These are phyloP conservation scores for Disparrhopalites patrizii DNA, from an alignment of 2,888 invertebrate species.

Conservation along the genomic window DNA sequence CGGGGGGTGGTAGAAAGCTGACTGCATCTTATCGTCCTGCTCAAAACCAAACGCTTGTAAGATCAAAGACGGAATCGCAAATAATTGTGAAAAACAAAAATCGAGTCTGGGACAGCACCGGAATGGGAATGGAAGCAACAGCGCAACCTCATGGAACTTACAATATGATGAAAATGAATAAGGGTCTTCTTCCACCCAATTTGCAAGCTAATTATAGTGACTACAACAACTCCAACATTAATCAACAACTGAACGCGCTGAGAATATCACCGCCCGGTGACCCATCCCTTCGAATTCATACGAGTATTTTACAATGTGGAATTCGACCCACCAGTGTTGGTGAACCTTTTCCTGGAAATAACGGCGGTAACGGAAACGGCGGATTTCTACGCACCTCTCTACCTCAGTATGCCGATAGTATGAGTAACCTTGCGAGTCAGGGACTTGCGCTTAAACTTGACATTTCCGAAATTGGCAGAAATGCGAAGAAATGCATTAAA, in stretches of 20 bases:
- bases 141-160: too few relatives aligned
- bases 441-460: not conserved
- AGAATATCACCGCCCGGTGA: too few relatives aligned
- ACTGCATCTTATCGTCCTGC: not conserved
- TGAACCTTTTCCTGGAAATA: constrained; percentile 1
- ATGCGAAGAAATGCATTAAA: not conserved
- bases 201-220: constrained; percentile 23
- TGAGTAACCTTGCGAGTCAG: not conserved
- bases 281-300: too few relatives aligned
- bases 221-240: constrained; percentile 28
- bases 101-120: constrained; percentile 6
- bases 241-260: too few relatives aligned
- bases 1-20: too few relatives aligned
- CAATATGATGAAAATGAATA: not conserved
- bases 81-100: constrained; percentile 42
- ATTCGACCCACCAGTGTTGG: constrained; percentile 16
- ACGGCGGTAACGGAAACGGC: not conserved
- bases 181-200: not conserved
- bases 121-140: not conserved
- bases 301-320: too few relatives aligned
- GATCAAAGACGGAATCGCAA: constrained; percentile 46
- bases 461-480: not conserved
- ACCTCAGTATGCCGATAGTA: not conserved
- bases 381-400: not conserved
- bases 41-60: constrained; percentile 9